Percentiles rank a stretch among this genome's conserved stretches.
phyloP scores from a whole-genome alignment of 64 coral and sea anemone genomes.

The Platygyra sinensis region DNA sequence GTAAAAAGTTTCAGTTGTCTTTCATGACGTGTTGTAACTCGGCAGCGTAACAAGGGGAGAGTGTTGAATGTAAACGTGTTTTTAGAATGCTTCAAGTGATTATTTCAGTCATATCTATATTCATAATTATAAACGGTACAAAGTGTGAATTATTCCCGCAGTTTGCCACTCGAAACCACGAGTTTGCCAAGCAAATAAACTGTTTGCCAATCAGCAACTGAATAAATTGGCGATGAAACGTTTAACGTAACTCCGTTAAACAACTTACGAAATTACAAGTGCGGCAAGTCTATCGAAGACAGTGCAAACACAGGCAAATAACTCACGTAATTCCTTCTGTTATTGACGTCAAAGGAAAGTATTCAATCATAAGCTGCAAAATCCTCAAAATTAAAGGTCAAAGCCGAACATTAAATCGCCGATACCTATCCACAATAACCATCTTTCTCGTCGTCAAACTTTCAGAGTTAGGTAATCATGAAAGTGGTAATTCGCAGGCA shows the following conservation, averaged over 20 bases:
- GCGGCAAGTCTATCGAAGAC: background rate
- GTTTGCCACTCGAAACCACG: background rate
- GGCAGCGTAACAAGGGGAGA: background rate
- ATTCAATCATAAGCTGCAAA: background rate
- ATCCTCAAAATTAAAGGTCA: background rate
- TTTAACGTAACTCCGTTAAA: background rate
- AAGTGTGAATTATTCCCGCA: background rate
- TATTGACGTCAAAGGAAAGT: background rate
- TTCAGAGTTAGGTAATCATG: background rate
- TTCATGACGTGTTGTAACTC: background rate
- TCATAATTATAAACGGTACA: too few species aligned
- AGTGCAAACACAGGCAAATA: constrained; percentile 1
- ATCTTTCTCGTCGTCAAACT: background rate
- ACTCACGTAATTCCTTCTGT: background rate
- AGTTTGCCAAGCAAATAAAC: background rate
- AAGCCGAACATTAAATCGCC: background rate
- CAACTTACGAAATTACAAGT: background rate
- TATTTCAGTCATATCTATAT: too few species aligned
- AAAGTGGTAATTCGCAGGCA: background rate
- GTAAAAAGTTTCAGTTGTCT: background rate
- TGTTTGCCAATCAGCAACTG: background rate
- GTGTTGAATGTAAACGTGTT: background rate
- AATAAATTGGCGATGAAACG: background rate
- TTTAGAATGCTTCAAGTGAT: too few species aligned
- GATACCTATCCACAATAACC: background rate